Evolutionary conservation across 2,888 invertebrate species (phyloP).

Genomic region (Ceriagrion tenellum): DNA sequence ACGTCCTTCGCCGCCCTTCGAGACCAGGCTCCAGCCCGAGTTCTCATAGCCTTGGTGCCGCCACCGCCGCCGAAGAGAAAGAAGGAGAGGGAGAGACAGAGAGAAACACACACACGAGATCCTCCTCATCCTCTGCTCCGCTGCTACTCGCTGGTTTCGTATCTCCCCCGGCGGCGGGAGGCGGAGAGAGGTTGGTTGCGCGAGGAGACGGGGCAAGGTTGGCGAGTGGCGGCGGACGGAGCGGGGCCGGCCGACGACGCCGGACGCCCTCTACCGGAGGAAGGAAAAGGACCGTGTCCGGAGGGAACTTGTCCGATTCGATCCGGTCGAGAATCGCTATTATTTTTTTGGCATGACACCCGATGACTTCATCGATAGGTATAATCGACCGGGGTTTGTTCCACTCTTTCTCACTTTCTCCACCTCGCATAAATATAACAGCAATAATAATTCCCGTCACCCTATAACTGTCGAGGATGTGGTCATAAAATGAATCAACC

Average conservation of each 20-base stretch:
- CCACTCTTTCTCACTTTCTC: no score
- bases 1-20: slow-evolving; percentile 69
- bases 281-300: neutral
- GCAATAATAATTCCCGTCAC: no score
- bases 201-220: neutral
- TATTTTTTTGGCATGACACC: no score
- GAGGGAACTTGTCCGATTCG: neutral
- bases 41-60: slow-evolving; percentile 71
- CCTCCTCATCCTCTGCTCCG: neutral
- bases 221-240: neutral
- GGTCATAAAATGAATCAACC: no score
- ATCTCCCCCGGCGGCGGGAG: neutral
- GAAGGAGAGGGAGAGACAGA: slow-evolving; percentile 37
- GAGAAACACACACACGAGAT: slow-evolving; percentile 6
- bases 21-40: slow-evolving; percentile 51
- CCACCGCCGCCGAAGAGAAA: neutral
- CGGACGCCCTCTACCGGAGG: neutral
- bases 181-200: neutral
- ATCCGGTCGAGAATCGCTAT: no score
- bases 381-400: no score
- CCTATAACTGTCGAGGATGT: no score
- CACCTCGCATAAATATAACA: no score
- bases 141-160: neutral
- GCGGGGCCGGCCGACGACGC: neutral
- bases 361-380: no score